Conservation (phyloP, 2,888 invertebrate species). For the Phyto melanocephala region DNA sequence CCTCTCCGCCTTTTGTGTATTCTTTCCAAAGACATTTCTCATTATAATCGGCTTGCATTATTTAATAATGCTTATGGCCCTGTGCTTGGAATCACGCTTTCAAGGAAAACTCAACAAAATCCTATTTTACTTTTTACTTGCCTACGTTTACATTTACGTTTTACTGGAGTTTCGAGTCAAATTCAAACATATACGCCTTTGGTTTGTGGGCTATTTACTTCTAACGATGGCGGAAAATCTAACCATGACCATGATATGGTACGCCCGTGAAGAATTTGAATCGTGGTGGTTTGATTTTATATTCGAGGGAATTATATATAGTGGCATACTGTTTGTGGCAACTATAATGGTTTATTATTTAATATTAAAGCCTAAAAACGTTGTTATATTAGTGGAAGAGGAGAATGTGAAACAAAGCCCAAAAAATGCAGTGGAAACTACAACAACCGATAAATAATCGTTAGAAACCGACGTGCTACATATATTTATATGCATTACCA, state of each 20-base stretch:
- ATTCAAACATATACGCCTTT: conserved; percentile 85
- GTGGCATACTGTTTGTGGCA: conserved; percentile 81
- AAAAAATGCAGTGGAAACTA: not conserved
- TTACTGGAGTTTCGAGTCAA: conserved; percentile 89
- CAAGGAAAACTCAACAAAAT: conserved; percentile 80
- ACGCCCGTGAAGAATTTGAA: conserved; percentile 80
- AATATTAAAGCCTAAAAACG: conserved; percentile 83
- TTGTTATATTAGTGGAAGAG: conserved; percentile 78
- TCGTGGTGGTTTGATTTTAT: conserved; percentile 87
- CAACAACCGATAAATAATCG: not conserved
- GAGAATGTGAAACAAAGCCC: conserved; percentile 28
- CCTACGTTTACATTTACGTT: conserved; percentile 87
- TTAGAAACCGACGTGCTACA: not conserved
- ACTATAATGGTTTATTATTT: conserved; percentile 84
- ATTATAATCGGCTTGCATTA: conserved; percentile 83
- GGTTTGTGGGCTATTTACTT: conserved; percentile 85
- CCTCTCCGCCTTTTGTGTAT: conserved; percentile 84
- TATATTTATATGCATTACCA: conserved; percentile 14
- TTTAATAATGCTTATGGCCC: conserved; percentile 82
- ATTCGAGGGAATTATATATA: conserved; percentile 82
- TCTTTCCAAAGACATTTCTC: conserved; percentile 83
- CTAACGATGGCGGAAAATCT: conserved; percentile 84
- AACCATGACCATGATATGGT: conserved; percentile 86
- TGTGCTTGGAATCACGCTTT: conserved; percentile 83
- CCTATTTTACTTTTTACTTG: conserved; percentile 85